These are phyloP conservation scores for Gyrodactylus bullatarudis DNA, from an alignment of 1,140 invertebrate genomes.

Conservation along the genomic window DNA sequence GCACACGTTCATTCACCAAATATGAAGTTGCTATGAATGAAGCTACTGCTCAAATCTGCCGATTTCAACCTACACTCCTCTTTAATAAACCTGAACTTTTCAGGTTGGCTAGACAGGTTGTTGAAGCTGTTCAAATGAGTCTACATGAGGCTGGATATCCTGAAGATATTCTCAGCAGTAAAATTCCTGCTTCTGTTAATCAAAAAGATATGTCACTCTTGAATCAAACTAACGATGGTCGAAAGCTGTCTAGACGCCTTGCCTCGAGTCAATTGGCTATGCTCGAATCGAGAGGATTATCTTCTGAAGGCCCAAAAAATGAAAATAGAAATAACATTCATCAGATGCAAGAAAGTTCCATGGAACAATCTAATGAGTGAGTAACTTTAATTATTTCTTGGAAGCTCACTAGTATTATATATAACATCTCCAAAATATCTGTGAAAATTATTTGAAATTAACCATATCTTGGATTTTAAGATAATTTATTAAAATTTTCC, in stretches of 20 bases:
- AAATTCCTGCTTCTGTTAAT: background rate
- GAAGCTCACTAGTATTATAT: no score
- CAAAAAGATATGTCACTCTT: no score
- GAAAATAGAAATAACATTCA: no score
- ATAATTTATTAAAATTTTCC: no score
- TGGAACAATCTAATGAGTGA: no score
- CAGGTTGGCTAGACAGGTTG: background rate
- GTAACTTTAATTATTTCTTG: no score
- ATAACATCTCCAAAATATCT: no score
- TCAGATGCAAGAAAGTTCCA: no score
- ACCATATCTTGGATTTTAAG: no score
- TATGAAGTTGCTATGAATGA: conserved; percentile 1
- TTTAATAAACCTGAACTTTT: conserved; percentile 1
- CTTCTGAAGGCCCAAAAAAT: background rate
- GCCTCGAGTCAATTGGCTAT: background rate
- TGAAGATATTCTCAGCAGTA: background rate
- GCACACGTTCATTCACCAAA: background rate
- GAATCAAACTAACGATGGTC: no score
- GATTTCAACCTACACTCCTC: background rate
- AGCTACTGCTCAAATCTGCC: conserved; percentile 3
- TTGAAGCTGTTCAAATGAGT: background rate
- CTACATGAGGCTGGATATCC: background rate
- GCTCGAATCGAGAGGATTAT: background rate
- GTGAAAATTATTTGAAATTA: no score
- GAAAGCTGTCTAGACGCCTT: background rate